Percentiles rank a stretch among this genome's conserved stretches.
Conservation (phyloP, 2,888 invertebrate species). For the Heliconius ethilla region DNA sequence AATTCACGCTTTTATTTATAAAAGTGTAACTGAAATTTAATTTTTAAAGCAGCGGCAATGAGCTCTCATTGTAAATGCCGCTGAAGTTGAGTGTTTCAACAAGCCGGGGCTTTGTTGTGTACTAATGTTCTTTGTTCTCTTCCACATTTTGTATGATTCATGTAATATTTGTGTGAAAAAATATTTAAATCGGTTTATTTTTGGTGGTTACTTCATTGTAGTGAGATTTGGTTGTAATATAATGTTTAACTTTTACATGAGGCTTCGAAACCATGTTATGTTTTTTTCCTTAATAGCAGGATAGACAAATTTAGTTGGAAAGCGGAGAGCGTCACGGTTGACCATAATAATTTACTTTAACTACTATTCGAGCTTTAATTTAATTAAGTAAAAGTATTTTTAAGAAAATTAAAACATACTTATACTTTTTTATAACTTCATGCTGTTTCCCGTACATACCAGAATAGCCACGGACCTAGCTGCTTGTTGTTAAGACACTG, state of each 20-base stretch:
- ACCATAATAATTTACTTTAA: too few relatives aligned
- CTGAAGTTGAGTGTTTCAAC: slow-evolving; percentile 21
- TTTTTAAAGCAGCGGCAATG: slow-evolving; percentile 13
- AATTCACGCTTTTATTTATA: not conserved
- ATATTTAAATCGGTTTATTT: slow-evolving; percentile 4
- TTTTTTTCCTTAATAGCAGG: too few relatives aligned
- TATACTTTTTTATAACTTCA: not conserved
- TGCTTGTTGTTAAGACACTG: not conserved
- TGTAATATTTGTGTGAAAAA: slow-evolving; percentile 14
- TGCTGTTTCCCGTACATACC: not conserved
- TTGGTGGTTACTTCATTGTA: too few relatives aligned
- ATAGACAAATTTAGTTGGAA: too few relatives aligned
- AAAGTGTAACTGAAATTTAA: slow-evolving; percentile 22
- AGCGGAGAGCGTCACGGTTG: too few relatives aligned
- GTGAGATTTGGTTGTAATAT: too few relatives aligned
- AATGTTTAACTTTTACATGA: too few relatives aligned
- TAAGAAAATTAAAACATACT: too few relatives aligned
- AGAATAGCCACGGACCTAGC: not conserved
- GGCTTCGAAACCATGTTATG: too few relatives aligned
- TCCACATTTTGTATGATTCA: slow-evolving; percentile 20
- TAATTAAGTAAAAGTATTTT: too few relatives aligned
- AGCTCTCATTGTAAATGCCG: slow-evolving; percentile 26
- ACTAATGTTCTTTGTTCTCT: slow-evolving; percentile 21
- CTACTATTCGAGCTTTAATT: too few relatives aligned
- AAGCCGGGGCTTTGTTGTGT: slow-evolving; percentile 17